These are phyloP conservation scores for Spizaetus ornatus DNA, from an alignment of 2,113 vertebrate genomes.

Conservation along the genomic window DNA sequence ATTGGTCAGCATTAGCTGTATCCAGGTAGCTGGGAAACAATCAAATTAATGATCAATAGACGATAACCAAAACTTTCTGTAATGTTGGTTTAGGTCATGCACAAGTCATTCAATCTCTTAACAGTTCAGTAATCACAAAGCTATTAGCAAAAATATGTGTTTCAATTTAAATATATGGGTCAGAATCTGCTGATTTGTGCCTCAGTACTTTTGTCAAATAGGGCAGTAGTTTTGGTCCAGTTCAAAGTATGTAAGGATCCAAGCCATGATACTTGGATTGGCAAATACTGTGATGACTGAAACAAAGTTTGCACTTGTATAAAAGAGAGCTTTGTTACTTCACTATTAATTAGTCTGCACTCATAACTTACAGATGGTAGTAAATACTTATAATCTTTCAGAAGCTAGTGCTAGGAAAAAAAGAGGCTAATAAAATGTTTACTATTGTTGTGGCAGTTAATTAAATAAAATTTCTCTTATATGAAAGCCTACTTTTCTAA, in stretches of 20 bases:
- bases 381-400: background rate
- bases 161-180: background rate
- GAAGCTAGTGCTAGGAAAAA: background rate
- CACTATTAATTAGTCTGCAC: background rate
- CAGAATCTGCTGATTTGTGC: background rate
- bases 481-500: background rate
- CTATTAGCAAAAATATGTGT: background rate
- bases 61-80: background rate
- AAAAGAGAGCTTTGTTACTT: background rate
- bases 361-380: background rate
- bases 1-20: too few relatives aligned
- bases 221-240: background rate
- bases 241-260: background rate
- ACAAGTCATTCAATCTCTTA: background rate
- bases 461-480: background rate
- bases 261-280: background rate
- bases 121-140: background rate
- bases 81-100: background rate
- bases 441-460: background rate
- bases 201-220: background rate
- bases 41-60: background rate
- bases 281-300: background rate
- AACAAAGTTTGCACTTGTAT: background rate
- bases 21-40: background rate
- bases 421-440: background rate